phyloP scores from a whole-genome alignment of 2,888 invertebrate genomes.

The Darwinula stevensoni region DNA sequence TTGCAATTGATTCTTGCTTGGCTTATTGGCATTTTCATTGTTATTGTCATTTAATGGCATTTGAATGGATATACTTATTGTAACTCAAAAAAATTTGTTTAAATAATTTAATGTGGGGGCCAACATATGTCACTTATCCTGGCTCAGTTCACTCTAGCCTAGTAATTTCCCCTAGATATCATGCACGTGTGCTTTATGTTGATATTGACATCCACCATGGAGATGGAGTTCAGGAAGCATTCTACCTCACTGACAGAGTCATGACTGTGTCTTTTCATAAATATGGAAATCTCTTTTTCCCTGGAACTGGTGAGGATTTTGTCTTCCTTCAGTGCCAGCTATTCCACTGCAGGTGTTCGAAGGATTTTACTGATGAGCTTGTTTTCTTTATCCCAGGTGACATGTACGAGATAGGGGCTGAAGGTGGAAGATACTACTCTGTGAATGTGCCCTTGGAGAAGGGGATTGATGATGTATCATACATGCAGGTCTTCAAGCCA shows the following conservation, averaged over 20 bases:
- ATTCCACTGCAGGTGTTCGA: too few relatives aligned
- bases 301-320: slow-evolving; percentile 83
- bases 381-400: slow-evolving; percentile 26
- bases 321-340: too few relatives aligned
- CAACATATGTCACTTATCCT: too few relatives aligned
- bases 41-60: too few relatives aligned
- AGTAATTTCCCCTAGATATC: slow-evolving; percentile 31
- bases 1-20: too few relatives aligned
- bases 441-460: slow-evolving; percentile 94
- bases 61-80: too few relatives aligned
- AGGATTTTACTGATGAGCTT: too few relatives aligned
- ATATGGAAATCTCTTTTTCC: slow-evolving; percentile 91
- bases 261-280: slow-evolving; percentile 99
- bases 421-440: slow-evolving; percentile 81
- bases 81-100: too few relatives aligned
- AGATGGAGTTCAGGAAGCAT: slow-evolving; percentile 89
- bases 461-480: slow-evolving; percentile 81
- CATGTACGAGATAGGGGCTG: slow-evolving; percentile 93
- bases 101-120: too few relatives aligned
- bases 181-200: slow-evolving; percentile 79
- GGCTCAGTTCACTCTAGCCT: neutral
- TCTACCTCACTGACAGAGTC: slow-evolving; percentile 82
- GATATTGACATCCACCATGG: slow-evolving; percentile 98
- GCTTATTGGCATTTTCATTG: too few relatives aligned
- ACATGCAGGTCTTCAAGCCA: slow-evolving; percentile 77